phyloP scores from a whole-genome alignment of 2,113 vertebrate genomes.

The Ancistrus triradiatus region DNA sequence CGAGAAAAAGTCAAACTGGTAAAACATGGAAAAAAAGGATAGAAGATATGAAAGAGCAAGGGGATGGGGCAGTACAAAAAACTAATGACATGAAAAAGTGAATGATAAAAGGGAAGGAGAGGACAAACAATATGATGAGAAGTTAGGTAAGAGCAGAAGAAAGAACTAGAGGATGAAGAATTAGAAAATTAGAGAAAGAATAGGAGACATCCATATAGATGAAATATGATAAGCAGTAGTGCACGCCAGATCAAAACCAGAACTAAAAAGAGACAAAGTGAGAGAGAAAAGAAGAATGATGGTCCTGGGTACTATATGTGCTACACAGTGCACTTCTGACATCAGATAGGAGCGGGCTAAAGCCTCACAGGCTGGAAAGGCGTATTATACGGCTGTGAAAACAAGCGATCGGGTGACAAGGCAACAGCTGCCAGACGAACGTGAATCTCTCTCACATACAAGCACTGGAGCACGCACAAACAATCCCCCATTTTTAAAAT shows the following conservation, averaged over 20 bases:
- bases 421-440: slow-evolving; percentile 67
- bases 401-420: slow-evolving; percentile 67
- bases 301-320: not conserved
- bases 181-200: not conserved
- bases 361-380: slow-evolving; percentile 46
- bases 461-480: slow-evolving; percentile 11
- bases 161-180: not conserved
- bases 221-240: slow-evolving; percentile 29
- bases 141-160: not conserved
- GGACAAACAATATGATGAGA: too few species aligned
- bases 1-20: too few species aligned
- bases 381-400: slow-evolving; percentile 54
- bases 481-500: too few species aligned
- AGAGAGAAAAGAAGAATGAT: not conserved
- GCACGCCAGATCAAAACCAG: slow-evolving; percentile 24
- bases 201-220: not conserved
- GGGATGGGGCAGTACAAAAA: not conserved
- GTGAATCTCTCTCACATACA: slow-evolving; percentile 38
- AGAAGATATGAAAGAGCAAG: not conserved
- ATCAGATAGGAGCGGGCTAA: slow-evolving; percentile 38
- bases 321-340: slow-evolving; percentile 37
- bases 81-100: not conserved
- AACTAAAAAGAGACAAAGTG: slow-evolving; percentile 20
- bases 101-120: not conserved
- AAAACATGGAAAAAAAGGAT: not conserved